Base-by-base conservation (phyloP, 2,888 invertebrate species). In the Augiades crinisus region DNA sequence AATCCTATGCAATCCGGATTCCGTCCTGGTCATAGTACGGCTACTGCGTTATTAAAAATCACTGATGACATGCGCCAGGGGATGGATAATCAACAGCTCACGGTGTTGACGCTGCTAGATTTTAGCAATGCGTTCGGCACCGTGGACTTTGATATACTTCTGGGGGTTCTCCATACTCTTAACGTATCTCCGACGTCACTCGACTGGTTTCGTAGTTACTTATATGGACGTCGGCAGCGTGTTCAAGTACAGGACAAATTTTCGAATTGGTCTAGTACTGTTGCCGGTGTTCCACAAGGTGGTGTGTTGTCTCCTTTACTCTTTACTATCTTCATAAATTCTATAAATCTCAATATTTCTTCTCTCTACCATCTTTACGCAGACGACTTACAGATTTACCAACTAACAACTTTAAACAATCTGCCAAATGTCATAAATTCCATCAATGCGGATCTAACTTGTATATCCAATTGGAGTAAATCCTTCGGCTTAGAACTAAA, bases 11-110 rank as follows among this genome's bases (percentile, higher is more conserved):
- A n/a, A n/a, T n/a, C n/a, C n/a, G n/a, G n/a, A n/a, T n/a, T n/a
- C n/a, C n/a, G n/a, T n/a, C n/a, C n/a, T n/a, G n/a, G n/a, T n/a
- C n/a, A n/a, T 34, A 34, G 34, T 16, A 34, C 37, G 7, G n/a
- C 17, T 6, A 47, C 46, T 16, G 46, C 46, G 4, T 24, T 47
- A n/a, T 1, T 47, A 6, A 47, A 47, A 22, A 24, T 47, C 17
- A 47, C 46, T 7, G 46, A n/a, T n/a, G n/a, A n/a, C n/a, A n/a
- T n/a, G n/a, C n/a, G n/a, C n/a, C n/a, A n/a, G n/a, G n/a, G n/a
- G 2, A 45, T 45, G 33, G 45, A 34, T 2, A 34, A 17, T 21
- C 16, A 34, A 34, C 14, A 45, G 12, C n/a, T n/a, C n/a, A n/a
- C n/a, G n/a, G n/a, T n/a, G n/a, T n/a, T n/a, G n/a, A n/a, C n/a